Conservation (phyloP, 1,140 invertebrate genomes). For the Lepidurus couesii region DNA sequence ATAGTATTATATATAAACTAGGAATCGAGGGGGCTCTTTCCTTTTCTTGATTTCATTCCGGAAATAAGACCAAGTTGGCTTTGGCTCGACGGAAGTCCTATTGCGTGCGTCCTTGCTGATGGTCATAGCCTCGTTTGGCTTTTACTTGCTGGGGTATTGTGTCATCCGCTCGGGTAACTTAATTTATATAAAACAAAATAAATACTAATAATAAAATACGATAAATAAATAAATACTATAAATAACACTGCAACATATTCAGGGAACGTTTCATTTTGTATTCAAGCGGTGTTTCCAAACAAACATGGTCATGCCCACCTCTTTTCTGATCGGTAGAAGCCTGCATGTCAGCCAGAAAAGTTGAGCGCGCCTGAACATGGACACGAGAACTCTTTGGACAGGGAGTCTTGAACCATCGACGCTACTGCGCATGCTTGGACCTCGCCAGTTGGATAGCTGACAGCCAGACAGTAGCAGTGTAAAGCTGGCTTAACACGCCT, state of each 20-base stretch:
- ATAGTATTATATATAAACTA: background rate
- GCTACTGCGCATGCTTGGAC: too few species aligned
- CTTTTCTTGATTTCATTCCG: background rate
- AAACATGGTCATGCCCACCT: background rate
- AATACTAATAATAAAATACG: background rate
- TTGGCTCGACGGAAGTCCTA: conserved; percentile 8
- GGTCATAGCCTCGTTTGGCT: conserved; percentile 7
- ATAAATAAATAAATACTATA: background rate
- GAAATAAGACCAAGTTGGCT: conserved; percentile 8
- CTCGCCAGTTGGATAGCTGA: too few species aligned
- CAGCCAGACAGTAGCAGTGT: too few species aligned
- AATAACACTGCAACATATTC: background rate
- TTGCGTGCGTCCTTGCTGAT: background rate
- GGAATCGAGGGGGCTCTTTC: background rate
- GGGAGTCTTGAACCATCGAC: too few species aligned
- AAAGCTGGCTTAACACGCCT: too few species aligned
- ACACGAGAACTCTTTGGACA: too few species aligned
- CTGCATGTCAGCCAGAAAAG: background rate
- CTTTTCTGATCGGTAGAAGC: background rate
- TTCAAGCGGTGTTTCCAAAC: background rate
- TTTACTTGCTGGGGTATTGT: background rate
- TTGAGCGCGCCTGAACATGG: background rate
- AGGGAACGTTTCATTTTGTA: background rate
- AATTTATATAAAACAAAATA: background rate
- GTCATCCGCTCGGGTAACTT: background rate